These are phyloP conservation scores for Diaphora mendica DNA, from an alignment of 2,888 invertebrate genomes.

Conservation along the genomic window DNA sequence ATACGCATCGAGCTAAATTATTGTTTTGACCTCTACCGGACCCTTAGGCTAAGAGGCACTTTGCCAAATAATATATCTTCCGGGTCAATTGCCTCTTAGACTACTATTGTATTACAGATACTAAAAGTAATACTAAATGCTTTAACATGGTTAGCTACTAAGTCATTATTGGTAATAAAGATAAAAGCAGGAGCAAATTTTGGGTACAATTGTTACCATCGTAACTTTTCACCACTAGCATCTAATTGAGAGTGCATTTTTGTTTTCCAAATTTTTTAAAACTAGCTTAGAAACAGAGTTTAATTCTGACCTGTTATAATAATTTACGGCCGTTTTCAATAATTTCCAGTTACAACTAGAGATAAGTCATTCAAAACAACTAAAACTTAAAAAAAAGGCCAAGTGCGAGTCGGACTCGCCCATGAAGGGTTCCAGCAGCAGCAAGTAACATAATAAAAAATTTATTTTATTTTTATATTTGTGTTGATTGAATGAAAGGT, in stretches of 20 bases:
- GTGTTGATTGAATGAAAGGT: no score
- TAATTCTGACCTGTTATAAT: no score
- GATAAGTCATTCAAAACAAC: no score
- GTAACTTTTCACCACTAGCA: neutral
- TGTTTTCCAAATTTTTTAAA: no score
- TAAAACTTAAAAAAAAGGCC: no score
- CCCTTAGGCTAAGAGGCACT: constrained; percentile 21
- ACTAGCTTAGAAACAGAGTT: no score
- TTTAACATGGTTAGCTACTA: neutral
- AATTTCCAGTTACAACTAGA: no score
- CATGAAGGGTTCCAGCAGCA: no score
- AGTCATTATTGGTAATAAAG: neutral
- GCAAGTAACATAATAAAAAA: no score
- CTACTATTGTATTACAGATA: constrained; percentile 17
- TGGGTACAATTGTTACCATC: neutral
- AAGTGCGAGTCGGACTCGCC: no score
- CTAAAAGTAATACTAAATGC: neutral
- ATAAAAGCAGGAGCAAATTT: neutral
- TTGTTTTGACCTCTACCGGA: constrained; percentile 31
- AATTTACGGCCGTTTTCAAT: no score
- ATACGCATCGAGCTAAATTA: constrained; percentile 28
- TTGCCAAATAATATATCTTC: constrained; percentile 20
- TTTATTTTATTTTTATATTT: no score
- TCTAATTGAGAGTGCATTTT: neutral
- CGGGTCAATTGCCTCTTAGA: constrained; percentile 19